Evolutionary conservation across 2,797 vertebrate species (phyloP).

Genomic region (Cirrhinus mrigala): DNA sequence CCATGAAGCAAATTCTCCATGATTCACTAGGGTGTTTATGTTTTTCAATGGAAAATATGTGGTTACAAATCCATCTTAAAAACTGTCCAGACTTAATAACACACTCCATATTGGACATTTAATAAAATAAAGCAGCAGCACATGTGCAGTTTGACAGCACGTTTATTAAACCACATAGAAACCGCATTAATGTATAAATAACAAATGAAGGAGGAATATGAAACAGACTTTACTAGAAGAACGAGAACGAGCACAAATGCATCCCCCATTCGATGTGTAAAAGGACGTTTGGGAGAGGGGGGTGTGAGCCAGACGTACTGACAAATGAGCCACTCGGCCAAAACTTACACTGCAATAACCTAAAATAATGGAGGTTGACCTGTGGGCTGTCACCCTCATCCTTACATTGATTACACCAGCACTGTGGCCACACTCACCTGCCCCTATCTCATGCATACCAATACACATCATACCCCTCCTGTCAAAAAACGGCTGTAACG

Average conservation of each 20-base stretch:
- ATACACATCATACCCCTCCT: slow-evolving; percentile 29
- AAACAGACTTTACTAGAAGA: not conserved
- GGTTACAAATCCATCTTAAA: not conserved
- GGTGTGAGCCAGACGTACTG: slow-evolving; percentile 46
- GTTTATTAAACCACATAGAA: slow-evolving; percentile 28
- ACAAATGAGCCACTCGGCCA: slow-evolving; percentile 61
- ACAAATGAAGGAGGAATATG: slow-evolving; percentile 19
- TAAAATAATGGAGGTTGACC: slow-evolving; percentile 66
- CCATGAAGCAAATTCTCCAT: not conserved
- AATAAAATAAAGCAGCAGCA: slow-evolving; percentile 9
- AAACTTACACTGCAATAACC: slow-evolving; percentile 62
- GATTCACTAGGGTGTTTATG: not conserved
- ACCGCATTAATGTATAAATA: slow-evolving; percentile 14
- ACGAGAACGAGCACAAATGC: not conserved
- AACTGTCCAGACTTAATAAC: not conserved
- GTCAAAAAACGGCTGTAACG: slow-evolving; percentile 30
- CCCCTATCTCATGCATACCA: slow-evolving; percentile 39
- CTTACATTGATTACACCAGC: slow-evolving; percentile 58
- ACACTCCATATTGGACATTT: not conserved
- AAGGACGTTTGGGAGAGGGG: not conserved
- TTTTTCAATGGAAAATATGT: not conserved
- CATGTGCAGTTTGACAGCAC: slow-evolving; percentile 15
- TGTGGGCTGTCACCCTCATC: slow-evolving; percentile 60
- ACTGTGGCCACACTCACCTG: slow-evolving; percentile 43
- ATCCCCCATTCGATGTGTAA: not conserved